Percentiles rank a stretch among this genome's conserved stretches.
These are phyloP conservation scores for Pyrrhura leucotis DNA, from an alignment of 2,797 vertebrate species.

Conservation along the genomic window DNA sequence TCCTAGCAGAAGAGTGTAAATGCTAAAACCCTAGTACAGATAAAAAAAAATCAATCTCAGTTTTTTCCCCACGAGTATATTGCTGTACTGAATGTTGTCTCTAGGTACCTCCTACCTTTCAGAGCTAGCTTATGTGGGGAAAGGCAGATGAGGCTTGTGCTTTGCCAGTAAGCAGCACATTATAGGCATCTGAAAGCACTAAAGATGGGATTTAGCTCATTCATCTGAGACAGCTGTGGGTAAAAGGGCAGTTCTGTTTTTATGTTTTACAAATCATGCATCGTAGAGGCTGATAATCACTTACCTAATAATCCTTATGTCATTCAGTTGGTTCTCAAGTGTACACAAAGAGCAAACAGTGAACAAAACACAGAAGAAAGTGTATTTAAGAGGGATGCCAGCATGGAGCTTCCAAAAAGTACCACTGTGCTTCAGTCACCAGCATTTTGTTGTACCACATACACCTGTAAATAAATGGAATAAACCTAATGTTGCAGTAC, in stretches of 20 bases:
- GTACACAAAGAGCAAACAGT: background rate
- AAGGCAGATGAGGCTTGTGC: background rate
- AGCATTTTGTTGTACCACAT: background rate
- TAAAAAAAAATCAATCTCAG: constrained; percentile 24
- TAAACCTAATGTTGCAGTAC: background rate
- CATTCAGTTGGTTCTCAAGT: background rate
- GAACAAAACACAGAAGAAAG: background rate
- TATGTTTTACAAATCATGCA: background rate
- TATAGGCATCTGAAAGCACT: background rate
- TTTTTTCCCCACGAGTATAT: background rate
- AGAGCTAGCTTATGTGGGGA: background rate
- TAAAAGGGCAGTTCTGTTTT: background rate
- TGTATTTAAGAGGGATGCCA: background rate
- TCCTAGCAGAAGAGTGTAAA: constrained; percentile 2
- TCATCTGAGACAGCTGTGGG: background rate
- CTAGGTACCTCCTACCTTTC: constrained; percentile 4
- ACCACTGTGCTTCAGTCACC: background rate
- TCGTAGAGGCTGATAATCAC: background rate
- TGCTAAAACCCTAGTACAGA: background rate
- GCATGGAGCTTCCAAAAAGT: background rate
- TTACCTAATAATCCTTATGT: background rate
- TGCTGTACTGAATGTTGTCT: background rate
- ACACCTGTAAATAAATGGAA: background rate
- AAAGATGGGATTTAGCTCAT: background rate
- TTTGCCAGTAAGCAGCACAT: background rate